Evolutionary conservation across 2,113 vertebrate genomes (phyloP).

Genomic region (Cyanistes caeruleus): DNA sequence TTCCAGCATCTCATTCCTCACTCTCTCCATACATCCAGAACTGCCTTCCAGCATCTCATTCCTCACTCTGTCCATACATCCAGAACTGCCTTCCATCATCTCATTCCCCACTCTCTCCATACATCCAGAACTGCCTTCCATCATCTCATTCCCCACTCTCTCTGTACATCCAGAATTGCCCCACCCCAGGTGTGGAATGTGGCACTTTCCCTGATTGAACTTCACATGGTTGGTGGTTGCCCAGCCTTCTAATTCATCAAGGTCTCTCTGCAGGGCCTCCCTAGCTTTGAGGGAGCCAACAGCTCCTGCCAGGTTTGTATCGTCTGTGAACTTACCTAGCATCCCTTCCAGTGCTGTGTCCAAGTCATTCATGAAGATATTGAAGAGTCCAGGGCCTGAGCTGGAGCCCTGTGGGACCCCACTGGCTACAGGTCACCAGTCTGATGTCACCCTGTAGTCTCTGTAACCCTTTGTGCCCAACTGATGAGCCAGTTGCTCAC

Average conservation of each 20-base stretch:
- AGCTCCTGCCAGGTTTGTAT: background rate
- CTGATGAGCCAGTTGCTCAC: background rate
- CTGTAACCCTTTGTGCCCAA: background rate
- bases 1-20: no score
- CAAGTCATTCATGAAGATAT: background rate
- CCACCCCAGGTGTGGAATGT: background rate
- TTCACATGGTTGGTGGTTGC: background rate
- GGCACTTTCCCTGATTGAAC: accelerated
- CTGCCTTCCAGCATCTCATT: no score
- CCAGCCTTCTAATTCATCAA: accelerated
- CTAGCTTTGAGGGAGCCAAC: background rate
- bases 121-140: background rate
- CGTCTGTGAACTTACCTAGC: accelerated
- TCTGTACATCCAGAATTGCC: accelerated
- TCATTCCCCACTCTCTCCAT: no score
- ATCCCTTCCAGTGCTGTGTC: background rate
- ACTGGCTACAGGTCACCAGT: background rate
- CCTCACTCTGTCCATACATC: no score
- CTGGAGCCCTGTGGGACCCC: background rate
- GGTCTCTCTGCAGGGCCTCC: background rate
- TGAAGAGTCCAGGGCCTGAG: background rate
- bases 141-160: no score
- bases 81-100: no score
- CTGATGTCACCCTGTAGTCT: background rate
- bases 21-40: no score